These are phyloP conservation scores for Gorilla gorilla DNA, from an alignment of 2,113 vertebrate species.

Conservation along the genomic window DNA sequence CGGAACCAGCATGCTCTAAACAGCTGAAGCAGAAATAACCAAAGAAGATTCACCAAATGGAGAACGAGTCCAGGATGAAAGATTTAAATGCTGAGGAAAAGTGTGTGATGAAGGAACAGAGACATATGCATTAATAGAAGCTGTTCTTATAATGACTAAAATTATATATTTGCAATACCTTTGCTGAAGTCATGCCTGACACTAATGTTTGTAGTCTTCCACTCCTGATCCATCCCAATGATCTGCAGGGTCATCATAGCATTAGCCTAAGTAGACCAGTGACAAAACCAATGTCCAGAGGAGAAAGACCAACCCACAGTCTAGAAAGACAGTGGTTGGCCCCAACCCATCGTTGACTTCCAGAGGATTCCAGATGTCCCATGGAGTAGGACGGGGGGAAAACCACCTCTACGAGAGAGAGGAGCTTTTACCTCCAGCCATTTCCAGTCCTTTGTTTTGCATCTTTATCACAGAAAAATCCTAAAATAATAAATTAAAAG, in stretches of 20 bases:
- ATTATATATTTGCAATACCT: not conserved
- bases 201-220: not conserved
- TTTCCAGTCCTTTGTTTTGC: not conserved
- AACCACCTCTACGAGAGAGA: not conserved
- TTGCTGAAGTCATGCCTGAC: not conserved
- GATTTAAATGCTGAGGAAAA: conserved; percentile 14
- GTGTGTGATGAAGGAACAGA: not conserved
- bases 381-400: not conserved
- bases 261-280: not conserved
- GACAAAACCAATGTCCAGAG: not conserved
- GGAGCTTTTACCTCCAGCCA: not conserved
- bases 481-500: not conserved
- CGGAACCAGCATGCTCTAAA: conserved; percentile 46
- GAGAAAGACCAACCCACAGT: not conserved
- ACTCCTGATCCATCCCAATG: not conserved
- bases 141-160: not conserved
- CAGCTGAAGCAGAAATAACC: conserved; percentile 44
- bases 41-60: conserved; percentile 6
- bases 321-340: not conserved
- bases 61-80: conserved; percentile 23
- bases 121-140: not conserved
- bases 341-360: not conserved
- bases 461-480: not conserved
- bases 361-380: not conserved
- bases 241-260: not conserved